These are phyloP conservation scores for Denticeps clupeoides DNA, from an alignment of 2,797 vertebrate species.

Conservation along the genomic window DNA sequence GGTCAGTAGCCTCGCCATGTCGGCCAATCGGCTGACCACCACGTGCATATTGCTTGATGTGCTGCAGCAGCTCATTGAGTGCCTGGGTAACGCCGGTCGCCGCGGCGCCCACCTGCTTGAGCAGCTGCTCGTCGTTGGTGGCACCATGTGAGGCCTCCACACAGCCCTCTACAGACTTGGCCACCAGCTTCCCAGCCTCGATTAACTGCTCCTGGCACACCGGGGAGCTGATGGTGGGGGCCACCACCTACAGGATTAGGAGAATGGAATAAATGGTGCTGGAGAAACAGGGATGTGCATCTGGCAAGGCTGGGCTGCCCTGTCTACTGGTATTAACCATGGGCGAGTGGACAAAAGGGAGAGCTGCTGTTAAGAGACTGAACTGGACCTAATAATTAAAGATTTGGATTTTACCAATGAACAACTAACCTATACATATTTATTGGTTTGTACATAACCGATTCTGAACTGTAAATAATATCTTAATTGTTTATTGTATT, in stretches of 20 bases:
- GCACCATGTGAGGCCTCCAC: slow-evolving; percentile 86
- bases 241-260: slow-evolving; percentile 71
- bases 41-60: slow-evolving; percentile 84
- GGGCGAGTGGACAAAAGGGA: neutral
- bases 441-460: no score
- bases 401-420: neutral
- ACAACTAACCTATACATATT: no score
- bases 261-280: neutral
- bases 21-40: slow-evolving; percentile 82
- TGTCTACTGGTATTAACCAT: neutral
- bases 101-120: slow-evolving; percentile 83
- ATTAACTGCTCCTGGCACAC: slow-evolving; percentile 96
- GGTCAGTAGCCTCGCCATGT: slow-evolving; percentile 91
- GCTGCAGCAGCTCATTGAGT: slow-evolving; percentile 88
- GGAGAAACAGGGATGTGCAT: neutral
- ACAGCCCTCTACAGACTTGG: slow-evolving; percentile 90
- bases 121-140: slow-evolving; percentile 76
- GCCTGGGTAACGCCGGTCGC: slow-evolving; percentile 88
- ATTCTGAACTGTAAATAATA: no score
- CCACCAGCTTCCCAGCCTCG: slow-evolving; percentile 87
- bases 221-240: slow-evolving; percentile 92
- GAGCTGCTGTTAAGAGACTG: no score
- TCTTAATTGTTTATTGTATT: no score
- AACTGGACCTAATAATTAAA: neutral
- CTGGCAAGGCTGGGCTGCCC: neutral